Evolutionary conservation across 2,888 invertebrate species (phyloP).

Genomic region (Hipparchia sbordonii): DNA sequence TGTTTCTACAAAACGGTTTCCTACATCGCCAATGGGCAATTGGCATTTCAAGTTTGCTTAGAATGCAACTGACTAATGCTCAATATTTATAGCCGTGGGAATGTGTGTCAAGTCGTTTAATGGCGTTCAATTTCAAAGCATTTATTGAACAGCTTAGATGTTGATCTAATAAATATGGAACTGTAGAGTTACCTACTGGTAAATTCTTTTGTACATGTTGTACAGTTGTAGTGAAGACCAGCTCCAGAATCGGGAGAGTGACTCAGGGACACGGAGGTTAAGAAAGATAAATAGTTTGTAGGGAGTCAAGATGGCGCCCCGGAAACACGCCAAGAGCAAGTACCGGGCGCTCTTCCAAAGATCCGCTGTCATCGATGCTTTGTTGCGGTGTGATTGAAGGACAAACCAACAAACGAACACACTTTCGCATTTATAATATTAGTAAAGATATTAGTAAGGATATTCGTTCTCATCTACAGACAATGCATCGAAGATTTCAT

Average conservation of each 20-base stretch:
- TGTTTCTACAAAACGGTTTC: slow-evolving; percentile 9
- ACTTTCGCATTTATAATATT: too few species aligned
- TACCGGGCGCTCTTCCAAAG: too few species aligned
- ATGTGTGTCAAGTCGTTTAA: slow-evolving; percentile 30
- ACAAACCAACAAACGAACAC: too few species aligned
- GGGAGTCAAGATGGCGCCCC: too few species aligned
- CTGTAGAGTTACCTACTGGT: not conserved
- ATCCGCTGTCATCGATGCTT: too few species aligned
- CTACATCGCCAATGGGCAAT: slow-evolving; percentile 5
- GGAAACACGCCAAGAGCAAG: too few species aligned
- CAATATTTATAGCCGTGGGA: slow-evolving; percentile 27
- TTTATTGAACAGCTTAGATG: slow-evolving; percentile 3
- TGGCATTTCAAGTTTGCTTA: slow-evolving; percentile 14
- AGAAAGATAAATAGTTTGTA: too few species aligned
- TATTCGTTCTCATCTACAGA: slow-evolving; percentile 72
- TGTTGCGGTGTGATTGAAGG: too few species aligned
- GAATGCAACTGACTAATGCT: slow-evolving; percentile 17
- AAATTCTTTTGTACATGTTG: not conserved
- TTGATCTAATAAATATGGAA: slow-evolving; percentile 2
- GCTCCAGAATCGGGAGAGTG: too few species aligned
- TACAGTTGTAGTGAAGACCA: too few species aligned
- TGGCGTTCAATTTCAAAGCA: slow-evolving; percentile 12
- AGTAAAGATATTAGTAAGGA: slow-evolving; percentile 42
- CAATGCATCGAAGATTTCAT: slow-evolving; percentile 72
- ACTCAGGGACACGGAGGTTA: too few species aligned